Evolutionary conservation across 2,113 vertebrate species (phyloP), one percentile per base, ranked within the genome.

Genomic region (Larimichthys polyactis): DNA sequence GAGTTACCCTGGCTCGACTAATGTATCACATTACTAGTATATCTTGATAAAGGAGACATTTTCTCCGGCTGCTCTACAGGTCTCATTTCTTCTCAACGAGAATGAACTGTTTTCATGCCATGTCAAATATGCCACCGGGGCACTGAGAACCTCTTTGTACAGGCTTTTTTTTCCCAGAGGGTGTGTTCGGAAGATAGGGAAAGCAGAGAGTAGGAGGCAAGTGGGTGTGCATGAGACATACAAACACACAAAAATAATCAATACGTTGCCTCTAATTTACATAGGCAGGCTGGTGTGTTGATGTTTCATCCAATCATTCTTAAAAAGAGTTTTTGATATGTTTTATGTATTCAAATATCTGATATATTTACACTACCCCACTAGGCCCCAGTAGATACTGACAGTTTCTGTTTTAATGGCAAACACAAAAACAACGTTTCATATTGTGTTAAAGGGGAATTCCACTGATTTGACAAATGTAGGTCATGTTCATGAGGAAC

Each of bases 101-200:
- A 81, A 46, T 48, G 27, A 29, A 69, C 55, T 79, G 78, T 84
- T 71, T 88, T 89, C 46, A 64, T 83, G 51, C 49, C 55, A 63
- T 73, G 80, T 82, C 87, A 87, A 85, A 87, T 83, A 89, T 84
- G 82, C 85, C 69, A 86, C 62, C 27, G 60, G 71, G 62, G 27
- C 79, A 88, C 54, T 55, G 7, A 68, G 55, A 79, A 54, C 12
- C 24, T 78, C 79, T 90, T 88, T 87, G 80, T 86, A 4, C 51
- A 54, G 64, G 43, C 51, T 7, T 78, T 27, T 27, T 84, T 49
- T 55, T 46, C 6, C 20, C 55, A 32, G 43, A 69, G 87, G 83
- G 84, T 70, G 73, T 72, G 63, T 48, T 46, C 9, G 24, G 29
- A 60, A n/a, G 40, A 19, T 32, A 59, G 63, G 57, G 44, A 52